Conservation (phyloP, 2,797 vertebrate species). For the Muscicapa striata region DNA sequence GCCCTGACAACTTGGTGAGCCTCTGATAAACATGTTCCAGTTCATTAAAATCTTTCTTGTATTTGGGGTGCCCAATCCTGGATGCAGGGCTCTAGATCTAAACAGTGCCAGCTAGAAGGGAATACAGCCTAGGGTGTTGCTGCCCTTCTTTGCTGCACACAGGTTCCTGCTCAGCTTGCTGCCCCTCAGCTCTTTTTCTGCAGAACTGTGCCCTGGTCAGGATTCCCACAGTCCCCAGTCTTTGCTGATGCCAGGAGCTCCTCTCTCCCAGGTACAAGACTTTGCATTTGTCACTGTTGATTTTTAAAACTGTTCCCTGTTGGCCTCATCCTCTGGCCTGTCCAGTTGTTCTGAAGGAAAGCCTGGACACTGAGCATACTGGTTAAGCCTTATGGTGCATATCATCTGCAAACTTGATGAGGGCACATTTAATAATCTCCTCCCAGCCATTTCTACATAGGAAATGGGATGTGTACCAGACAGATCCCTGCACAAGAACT, state of each 20-base stretch:
- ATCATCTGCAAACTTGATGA: background rate
- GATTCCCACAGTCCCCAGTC: background rate
- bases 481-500: background rate
- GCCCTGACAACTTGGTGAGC: background rate
- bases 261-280: background rate
- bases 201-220: background rate
- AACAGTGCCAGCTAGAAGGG: background rate
- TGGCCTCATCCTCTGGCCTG: background rate
- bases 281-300: background rate
- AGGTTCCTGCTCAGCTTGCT: background rate
- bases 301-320: background rate
- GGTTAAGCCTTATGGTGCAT: background rate
- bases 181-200: background rate
- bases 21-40: background rate
- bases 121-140: background rate
- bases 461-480: background rate
- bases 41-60: background rate
- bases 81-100: background rate
- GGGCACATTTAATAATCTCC: background rate
- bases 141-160: background rate
- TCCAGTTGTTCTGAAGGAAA: background rate
- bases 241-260: background rate
- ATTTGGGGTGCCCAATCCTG: background rate
- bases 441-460: background rate
- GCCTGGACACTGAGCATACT: background rate